Base-by-base conservation (phyloP, 2,888 invertebrate species). In the Troides oblongomaculatus region DNA sequence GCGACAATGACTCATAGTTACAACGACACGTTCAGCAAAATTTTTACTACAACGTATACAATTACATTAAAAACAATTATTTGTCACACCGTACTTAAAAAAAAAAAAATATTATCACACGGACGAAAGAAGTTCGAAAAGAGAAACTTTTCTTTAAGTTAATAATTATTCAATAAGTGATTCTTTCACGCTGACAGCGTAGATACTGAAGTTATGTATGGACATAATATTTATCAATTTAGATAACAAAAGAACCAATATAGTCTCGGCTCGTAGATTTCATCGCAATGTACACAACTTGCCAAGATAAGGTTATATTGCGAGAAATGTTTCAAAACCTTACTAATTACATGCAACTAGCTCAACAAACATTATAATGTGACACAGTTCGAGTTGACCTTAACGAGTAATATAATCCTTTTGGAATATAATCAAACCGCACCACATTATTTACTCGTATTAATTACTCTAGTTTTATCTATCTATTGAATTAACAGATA, bases 1-100 rank as follows among this genome's bases (percentile, higher is more conserved):
- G 83, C 82, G 81, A 74, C 81, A 78, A 79, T 92, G 92, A 92
- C 85, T 92, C 92, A 91, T 83, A 83, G 85, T 86, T 81, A 84
- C 82, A 53, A 21, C 79, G 81, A 78, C 82, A 85, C 84, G 84
- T 84, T 87, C 82, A 84, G 82, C 82, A 81, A 80, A 83, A 81
- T 80, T 80, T 80, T 80, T 81, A 81, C 83, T 78, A 78, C 74
- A 76, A 69, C 5, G 30, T 30, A 30, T 71, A 71, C 73, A 58
- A 68, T 50, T 50, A 39, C 39, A 61, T 14, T 23, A 21, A 30
- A 50, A 59, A 50, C 74, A 79, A 68, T 64, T 68, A 78, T 77
- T 46, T 74, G 75, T 73, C 74, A 74, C 77, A 77, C 78, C 78
- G 76, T 77, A 75, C 75, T 75, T 74, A 79, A 79, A 80, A 12